Evolutionary conservation across 2,113 vertebrate species (phyloP).

Genomic region (Ailurus styani): DNA sequence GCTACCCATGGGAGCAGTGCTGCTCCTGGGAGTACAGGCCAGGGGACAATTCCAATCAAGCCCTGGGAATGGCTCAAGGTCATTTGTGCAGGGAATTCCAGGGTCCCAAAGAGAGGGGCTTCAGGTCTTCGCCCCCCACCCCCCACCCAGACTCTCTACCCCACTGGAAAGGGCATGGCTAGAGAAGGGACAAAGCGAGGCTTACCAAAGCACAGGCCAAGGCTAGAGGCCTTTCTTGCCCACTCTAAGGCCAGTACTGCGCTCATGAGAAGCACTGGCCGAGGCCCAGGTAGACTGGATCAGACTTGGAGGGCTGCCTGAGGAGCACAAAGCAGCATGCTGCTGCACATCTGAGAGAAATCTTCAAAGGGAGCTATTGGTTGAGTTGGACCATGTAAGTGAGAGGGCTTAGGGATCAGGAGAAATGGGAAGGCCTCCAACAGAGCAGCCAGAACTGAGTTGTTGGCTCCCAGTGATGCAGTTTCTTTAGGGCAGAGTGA

Average conservation of each 20-base stretch:
- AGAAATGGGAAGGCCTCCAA: neutral
- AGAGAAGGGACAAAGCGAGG: neutral
- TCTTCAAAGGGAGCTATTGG: neutral
- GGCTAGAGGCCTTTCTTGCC: neutral
- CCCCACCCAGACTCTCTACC: neutral
- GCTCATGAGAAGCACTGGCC: neutral
- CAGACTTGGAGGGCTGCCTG: neutral
- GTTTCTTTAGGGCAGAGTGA: neutral
- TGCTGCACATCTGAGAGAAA: neutral
- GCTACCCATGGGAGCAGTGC: neutral
- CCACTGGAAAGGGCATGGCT: neutral
- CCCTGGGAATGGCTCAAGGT: neutral
- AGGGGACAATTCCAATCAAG: neutral
- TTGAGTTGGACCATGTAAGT: neutral
- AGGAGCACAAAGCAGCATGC: neutral
- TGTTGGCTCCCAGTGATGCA: neutral
- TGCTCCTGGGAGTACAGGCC: neutral
- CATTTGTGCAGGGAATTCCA: neutral
- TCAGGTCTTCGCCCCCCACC: neutral
- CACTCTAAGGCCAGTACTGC: neutral
- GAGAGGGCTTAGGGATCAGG: neutral
- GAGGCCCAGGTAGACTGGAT: neutral
- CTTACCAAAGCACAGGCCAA: neutral
- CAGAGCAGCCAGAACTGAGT: neutral
- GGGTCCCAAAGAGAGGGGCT: neutral